Evolutionary conservation across 2,797 vertebrate genomes (phyloP).

Genomic region (Sebastes vulpes): DNA sequence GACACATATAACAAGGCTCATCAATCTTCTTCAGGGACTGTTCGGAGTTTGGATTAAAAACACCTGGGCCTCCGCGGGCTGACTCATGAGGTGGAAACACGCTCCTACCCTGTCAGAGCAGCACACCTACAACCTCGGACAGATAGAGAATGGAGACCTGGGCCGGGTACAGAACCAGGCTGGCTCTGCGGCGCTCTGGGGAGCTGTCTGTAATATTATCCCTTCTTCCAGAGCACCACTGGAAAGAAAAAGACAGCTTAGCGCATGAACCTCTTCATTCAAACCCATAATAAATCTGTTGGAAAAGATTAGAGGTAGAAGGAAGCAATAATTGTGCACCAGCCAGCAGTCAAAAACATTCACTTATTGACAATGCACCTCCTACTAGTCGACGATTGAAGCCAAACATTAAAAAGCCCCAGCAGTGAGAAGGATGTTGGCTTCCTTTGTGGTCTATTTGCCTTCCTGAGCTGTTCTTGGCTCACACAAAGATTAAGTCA

Average conservation of each 20-base stretch:
- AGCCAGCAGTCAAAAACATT: conserved; percentile 21
- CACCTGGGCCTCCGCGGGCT: conserved; percentile 72
- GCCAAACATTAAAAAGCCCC: conserved; percentile 31
- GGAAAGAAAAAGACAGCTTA: conserved; percentile 41
- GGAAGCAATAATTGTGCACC: conserved; percentile 15
- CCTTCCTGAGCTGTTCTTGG: conserved; percentile 77
- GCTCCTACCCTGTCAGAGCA: conserved; percentile 72
- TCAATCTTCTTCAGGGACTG: conserved; percentile 84
- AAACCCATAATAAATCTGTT: conserved; percentile 41
- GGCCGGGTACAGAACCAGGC: conserved; percentile 31
- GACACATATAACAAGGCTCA: conserved; percentile 84
- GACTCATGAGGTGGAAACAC: conserved; percentile 80
- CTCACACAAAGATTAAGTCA: conserved; percentile 67
- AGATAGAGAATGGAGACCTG: conserved; percentile 71
- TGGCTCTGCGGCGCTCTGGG: conserved; percentile 27
- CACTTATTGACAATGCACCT: conserved; percentile 37
- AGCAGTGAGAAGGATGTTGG: conserved; percentile 63
- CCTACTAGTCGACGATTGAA: conserved; percentile 47
- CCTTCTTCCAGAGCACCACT: conserved; percentile 14
- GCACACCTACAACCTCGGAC: conserved; percentile 48
- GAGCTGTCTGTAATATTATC: conserved; percentile 62
- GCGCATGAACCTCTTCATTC: conserved; percentile 21
- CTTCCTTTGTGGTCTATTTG: conserved; percentile 73
- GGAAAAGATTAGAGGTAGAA: not conserved
- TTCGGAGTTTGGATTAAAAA: conserved; percentile 80